Base-by-base conservation (phyloP, 2,113 vertebrate genomes). In the Rallus limicola region DNA sequence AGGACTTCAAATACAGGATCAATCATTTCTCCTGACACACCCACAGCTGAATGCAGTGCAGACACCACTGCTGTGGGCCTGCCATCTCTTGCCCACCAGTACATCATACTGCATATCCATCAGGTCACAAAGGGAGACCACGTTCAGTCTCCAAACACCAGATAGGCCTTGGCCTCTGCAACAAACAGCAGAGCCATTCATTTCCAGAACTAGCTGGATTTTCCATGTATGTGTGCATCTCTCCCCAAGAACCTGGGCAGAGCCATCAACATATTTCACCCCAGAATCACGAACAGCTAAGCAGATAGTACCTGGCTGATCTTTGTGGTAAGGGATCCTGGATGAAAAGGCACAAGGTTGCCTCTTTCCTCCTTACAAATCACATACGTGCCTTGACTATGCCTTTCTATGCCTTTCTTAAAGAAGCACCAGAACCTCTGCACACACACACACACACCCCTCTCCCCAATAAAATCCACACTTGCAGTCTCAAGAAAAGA, bases 381-480 rank as follows among this genome's bases (percentile, higher is more conserved):
- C 0, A 1, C 34, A 33, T 7, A 5, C 5, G 7, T 31, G 11
- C 68, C 42, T 86, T 26, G 1, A 52, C 33, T 56, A 13, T 8
- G 10, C 71, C 10, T 36, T 64, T n/a, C 42, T 36, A 15, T 2
- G 7, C 7, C 20, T 82, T 64, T 33, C 28, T 56, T 70, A 62
- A 79, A 90, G 76, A 52, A 88, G 42, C 18, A 72, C 13, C 16
- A 64, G n/a, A 78, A 48, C 48, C 48, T 48, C 48, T 48, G 48
- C 48, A 23, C 21, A 23, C 48, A 48, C 48, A 48, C 21, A 19
- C 16, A 18, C 48, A 48, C 21, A 19, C 16, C 8, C 44, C 16
- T 5, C 8, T 24, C 25, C 50, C 50, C 53, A 63, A 33, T 29
- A 58, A 81, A 23, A 72, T 10, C 11, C 5, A 56, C 17, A 19